These are phyloP conservation scores for Heterotis niloticus DNA, from an alignment of 2,113 vertebrate genomes.

Conservation along the genomic window DNA sequence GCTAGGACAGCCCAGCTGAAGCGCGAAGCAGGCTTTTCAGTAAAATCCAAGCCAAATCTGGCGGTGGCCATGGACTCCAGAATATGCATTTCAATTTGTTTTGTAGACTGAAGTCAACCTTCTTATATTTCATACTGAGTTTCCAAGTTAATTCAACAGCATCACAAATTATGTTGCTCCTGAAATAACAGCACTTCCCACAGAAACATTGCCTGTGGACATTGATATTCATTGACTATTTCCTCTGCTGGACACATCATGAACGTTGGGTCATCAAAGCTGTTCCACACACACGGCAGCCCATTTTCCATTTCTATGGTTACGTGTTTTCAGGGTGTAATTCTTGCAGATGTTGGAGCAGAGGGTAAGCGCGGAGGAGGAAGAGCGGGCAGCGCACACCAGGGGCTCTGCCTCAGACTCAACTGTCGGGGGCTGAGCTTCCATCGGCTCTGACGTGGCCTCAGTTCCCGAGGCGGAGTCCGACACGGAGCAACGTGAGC, in stretches of 20 bases:
- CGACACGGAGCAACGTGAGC: too few species aligned
- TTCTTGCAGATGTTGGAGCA: background rate
- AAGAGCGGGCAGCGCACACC: background rate
- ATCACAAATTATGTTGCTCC: background rate
- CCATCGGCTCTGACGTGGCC: background rate
- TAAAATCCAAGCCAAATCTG: background rate
- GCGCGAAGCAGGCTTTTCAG: background rate
- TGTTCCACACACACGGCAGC: background rate
- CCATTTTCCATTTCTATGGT: background rate
- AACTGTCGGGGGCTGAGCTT: background rate
- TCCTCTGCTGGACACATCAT: background rate
- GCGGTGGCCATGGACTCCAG: background rate
- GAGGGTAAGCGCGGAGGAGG: background rate
- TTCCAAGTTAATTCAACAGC: background rate
- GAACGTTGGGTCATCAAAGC: background rate
- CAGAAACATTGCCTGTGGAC: background rate
- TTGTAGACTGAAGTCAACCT: background rate
- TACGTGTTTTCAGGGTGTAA: background rate
- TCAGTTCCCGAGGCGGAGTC: background rate
- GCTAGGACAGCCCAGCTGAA: background rate
- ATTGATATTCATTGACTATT: slow-evolving; percentile 13
- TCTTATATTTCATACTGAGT: background rate
- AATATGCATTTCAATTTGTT: background rate
- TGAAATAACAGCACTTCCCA: background rate
- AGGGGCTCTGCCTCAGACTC: background rate